Evolutionary conservation across 2,113 vertebrate genomes (phyloP), one percentile per base, ranked within the genome.

Genomic region (Pao palembangensis): DNA sequence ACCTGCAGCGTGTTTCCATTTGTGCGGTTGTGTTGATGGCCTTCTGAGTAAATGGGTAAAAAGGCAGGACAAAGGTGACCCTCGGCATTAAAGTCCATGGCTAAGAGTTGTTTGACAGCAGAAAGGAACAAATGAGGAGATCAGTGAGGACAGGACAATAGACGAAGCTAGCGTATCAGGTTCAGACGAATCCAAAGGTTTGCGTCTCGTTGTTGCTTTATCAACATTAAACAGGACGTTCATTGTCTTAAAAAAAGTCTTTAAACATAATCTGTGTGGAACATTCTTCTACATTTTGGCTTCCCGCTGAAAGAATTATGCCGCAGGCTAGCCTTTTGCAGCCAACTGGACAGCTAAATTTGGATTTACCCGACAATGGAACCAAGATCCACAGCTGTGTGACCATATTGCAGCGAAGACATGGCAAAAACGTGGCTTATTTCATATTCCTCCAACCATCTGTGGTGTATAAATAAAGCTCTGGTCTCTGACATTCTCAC

Each of bases 291-390:
- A 69, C 61, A 54, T 88, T 75, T 66, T 83, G 78, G 77, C 78
- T 72, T 56, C 49, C 50, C 47, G 47, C 64, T 70, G 69, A 57
- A 69, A 69, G 52, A 81, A 76, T 78, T 78, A 73, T 75, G 78
- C 80, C 79, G 77, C 83, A 80, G 77, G 79, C 71, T 78, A 80
- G 72, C 63, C 54, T 69, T 76, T 68, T 63, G 63, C 73, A 80
- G 83, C 86, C 84, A 88, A 84, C 76, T 86, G 80, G 85, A 81
- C 76, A 78, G 80, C 82, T 78, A 81, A 63, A 74, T 85, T 84
- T 85, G 78, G 83, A 82, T 84, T 86, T 75, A 54, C 49, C 76
- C 65, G 79, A 85, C 78, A 84, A 88, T 83, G 72, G 78, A 82
- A 81, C 76, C 68, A 62, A 63, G 68, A 83, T 75, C 61, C 74